phyloP scores from a whole-genome alignment of 2,113 vertebrate genomes.

The Apodemus sylvaticus region DNA sequence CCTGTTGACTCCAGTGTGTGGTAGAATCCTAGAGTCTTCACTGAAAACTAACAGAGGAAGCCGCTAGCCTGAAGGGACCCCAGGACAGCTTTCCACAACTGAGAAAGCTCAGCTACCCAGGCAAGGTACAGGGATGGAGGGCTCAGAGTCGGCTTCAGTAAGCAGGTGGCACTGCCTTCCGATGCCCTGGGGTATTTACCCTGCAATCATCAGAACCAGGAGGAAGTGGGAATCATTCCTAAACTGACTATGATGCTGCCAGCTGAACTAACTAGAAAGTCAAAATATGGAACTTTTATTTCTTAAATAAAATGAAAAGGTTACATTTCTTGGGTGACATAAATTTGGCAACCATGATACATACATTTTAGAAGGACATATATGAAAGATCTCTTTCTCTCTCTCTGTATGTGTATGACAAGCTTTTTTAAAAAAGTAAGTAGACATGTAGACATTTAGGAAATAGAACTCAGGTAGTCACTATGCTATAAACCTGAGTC shows the following conservation, averaged over 20 bases:
- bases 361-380: neutral
- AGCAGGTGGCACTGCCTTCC: neutral
- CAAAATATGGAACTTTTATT: neutral
- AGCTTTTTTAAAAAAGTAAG: neutral
- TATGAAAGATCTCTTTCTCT: neutral
- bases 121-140: neutral
- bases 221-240: neutral
- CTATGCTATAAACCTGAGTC: neutral
- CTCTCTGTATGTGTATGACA: neutral
- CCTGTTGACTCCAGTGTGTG: neutral
- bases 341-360: neutral
- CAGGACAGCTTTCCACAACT: rapidly evolving
- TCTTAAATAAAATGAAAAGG: constrained; percentile 13
- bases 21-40: neutral
- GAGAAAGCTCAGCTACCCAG: neutral
- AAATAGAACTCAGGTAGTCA: neutral
- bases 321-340: neutral
- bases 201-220: neutral
- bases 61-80: neutral
- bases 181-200: neutral
- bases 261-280: neutral
- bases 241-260: neutral
- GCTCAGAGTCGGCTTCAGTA: neutral
- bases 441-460: neutral
- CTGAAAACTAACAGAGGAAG: neutral